Conservation (phyloP, 2,113 vertebrate species). For the Azemiops feae region DNA sequence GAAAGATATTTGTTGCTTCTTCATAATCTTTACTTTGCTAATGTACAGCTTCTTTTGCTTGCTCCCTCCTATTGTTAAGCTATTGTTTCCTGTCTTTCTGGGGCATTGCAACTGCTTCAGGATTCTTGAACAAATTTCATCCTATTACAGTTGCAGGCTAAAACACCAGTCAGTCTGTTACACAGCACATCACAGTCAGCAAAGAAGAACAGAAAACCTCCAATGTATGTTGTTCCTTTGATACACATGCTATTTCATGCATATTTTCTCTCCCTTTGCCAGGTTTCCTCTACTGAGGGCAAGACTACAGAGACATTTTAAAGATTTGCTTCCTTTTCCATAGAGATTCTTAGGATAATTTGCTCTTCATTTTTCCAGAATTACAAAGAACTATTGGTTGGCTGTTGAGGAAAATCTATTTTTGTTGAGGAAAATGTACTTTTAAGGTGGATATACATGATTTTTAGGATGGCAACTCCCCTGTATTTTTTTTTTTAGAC, state of each 20-base stretch:
- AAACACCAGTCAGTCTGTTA: neutral
- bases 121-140: neutral
- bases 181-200: neutral
- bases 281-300: neutral
- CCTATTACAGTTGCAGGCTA: neutral
- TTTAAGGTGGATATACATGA: neutral
- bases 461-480: neutral
- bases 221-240: neutral
- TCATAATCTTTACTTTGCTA: slow-evolving; percentile 3
- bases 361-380: neutral
- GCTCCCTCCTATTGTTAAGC: neutral
- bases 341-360: neutral
- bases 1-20: neutral
- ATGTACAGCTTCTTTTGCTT: neutral
- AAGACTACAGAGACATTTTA: neutral
- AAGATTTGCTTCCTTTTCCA: neutral
- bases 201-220: neutral
- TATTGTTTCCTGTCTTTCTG: neutral
- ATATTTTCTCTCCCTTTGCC: neutral
- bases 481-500: too few species aligned
- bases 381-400: neutral
- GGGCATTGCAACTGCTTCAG: neutral
- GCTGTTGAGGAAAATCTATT: neutral
- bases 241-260: neutral
- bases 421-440: neutral